Conservation (phyloP, 2,113 vertebrate species). For the Dendrocopos noguchii region DNA sequence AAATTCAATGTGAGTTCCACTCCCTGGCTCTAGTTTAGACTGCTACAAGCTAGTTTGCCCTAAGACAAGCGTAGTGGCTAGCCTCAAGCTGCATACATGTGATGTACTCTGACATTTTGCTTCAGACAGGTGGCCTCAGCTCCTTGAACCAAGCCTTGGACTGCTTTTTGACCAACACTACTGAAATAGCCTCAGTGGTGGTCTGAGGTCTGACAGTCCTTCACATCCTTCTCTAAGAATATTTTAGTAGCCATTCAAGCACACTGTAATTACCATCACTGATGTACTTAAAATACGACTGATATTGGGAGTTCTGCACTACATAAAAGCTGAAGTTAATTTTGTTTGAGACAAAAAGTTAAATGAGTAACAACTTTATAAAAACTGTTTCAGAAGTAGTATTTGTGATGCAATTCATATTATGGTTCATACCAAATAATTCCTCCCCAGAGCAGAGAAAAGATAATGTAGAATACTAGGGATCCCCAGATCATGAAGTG, state of each 20-base stretch:
- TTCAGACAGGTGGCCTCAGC: not conserved
- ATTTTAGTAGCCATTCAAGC: not conserved
- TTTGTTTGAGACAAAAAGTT: not conserved
- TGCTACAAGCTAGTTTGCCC: not conserved
- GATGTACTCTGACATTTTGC: not conserved
- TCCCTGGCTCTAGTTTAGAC: not conserved
- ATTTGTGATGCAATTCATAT: not conserved
- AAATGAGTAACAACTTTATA: not conserved
- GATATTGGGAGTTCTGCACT: not conserved
- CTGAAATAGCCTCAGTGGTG: not conserved
- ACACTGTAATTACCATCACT: not conserved
- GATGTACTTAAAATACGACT: not conserved
- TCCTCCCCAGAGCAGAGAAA: slow-evolving; percentile 97
- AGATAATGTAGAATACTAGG: slow-evolving; percentile 92
- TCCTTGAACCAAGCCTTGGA: not conserved
- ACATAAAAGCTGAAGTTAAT: not conserved
- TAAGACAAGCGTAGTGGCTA: not conserved
- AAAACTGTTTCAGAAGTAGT: not conserved
- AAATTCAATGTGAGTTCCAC: not conserved
- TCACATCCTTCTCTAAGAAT: not conserved
- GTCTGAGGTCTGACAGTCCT: not conserved
- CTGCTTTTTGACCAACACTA: not conserved
- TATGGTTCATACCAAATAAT: slow-evolving; percentile 87
- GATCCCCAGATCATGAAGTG: slow-evolving; percentile 99
- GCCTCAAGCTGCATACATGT: not conserved